A percentile compares a stretch with the other conserved stretches of the same genome.
phyloP scores from a whole-genome alignment of 1,140 invertebrate genomes.

The Adelges cooleyi region DNA sequence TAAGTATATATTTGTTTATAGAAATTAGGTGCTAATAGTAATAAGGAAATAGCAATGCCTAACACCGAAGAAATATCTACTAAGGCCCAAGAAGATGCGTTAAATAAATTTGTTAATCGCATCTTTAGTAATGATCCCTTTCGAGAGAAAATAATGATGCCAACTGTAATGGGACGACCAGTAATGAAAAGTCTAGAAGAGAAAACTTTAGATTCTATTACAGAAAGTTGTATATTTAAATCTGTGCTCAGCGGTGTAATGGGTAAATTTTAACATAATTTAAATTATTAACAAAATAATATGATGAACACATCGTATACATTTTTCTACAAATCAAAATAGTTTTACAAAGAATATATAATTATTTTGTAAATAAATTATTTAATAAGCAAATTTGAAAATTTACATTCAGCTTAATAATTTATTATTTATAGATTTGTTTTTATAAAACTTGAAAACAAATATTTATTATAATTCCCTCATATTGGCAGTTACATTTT shows the following conservation, averaged over 20 bases:
- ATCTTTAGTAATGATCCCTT: conserved; percentile 48
- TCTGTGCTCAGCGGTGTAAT: conserved; percentile 77
- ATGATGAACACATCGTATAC: background rate
- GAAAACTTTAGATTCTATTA: conserved; percentile 67
- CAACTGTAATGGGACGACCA: conserved; percentile 57
- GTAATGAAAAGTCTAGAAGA: conserved; percentile 75
- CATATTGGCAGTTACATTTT: no score
- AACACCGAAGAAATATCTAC: no score
- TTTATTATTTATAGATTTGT: no score
- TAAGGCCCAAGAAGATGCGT: background rate
- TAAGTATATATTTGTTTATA: no score
- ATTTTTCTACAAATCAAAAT: background rate
- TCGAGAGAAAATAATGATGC: conserved; percentile 71
- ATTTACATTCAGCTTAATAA: background rate
- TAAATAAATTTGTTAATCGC: conserved; percentile 1
- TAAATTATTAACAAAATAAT: background rate
- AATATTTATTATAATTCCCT: no score
- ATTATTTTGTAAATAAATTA: background rate
- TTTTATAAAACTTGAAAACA: no score
- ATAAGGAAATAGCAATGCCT: no score
- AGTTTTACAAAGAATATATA: background rate
- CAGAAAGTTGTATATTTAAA: conserved; percentile 91
- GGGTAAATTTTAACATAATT: conserved; percentile 47
- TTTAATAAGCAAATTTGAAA: background rate
- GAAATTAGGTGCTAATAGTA: no score